Percentiles rank a stretch among this genome's conserved stretches.
phyloP scores from a whole-genome alignment of 1,140 invertebrate genomes.

The Trichomalopsis sarcophagae region DNA sequence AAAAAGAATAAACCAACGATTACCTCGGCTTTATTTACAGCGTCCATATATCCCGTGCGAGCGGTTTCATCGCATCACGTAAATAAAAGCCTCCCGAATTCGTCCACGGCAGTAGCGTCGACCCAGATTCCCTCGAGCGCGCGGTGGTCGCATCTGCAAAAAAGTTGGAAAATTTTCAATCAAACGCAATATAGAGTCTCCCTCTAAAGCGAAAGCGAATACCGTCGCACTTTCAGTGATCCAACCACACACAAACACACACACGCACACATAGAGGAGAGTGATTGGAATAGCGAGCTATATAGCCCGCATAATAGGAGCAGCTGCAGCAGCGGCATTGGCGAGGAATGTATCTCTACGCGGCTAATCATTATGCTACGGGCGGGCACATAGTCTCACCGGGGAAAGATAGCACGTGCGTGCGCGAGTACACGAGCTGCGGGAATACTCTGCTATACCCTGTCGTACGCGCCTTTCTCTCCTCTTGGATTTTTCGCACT shows the following conservation, averaged over 20 bases:
- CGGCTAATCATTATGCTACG: conserved; percentile 70
- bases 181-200: not conserved
- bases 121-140: not conserved
- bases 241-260: not conserved
- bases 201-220: not conserved
- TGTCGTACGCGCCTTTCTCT: conserved; percentile 56
- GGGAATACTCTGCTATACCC: conserved; percentile 51
- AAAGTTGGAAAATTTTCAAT: conserved; percentile 38
- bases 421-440: conserved; percentile 38
- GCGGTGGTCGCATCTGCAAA: not conserved
- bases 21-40: conserved; percentile 57
- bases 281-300: conserved; percentile 52
- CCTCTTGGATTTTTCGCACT: conserved; percentile 48
- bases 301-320: conserved; percentile 68
- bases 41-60: conserved; percentile 30
- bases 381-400: conserved; percentile 56
- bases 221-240: not conserved
- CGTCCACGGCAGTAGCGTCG: conserved; percentile 57
- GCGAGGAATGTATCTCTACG: conserved; percentile 69
- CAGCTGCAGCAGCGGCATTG: conserved; percentile 72
- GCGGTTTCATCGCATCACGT: not conserved
- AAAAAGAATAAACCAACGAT: conserved; percentile 50
- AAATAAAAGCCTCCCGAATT: conserved; percentile 15
- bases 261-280: not conserved
- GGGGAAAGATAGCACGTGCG: conserved; percentile 59